Conservation (phyloP, 2,888 invertebrate species). For the Drymonia ruficornis region DNA sequence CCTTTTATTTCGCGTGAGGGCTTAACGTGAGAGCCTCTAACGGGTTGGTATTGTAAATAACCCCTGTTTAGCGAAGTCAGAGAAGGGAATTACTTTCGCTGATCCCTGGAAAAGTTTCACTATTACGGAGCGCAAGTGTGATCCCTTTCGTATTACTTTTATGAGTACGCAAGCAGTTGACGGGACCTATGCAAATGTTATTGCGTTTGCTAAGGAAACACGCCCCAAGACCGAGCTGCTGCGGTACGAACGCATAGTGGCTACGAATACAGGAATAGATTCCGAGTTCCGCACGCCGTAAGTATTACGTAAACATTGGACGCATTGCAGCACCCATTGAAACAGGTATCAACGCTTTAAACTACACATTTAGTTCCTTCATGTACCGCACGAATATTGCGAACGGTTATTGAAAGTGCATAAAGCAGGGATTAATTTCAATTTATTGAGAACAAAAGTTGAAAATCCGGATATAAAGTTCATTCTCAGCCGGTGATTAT, state of each 20-base stretch:
- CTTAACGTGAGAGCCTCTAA: constrained; percentile 44
- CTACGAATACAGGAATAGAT: constrained; percentile 7
- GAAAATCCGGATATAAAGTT: constrained; percentile 44
- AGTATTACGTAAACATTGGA: not conserved
- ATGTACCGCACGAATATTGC: not conserved
- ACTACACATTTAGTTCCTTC: not conserved
- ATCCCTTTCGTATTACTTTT: constrained; percentile 75
- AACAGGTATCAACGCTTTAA: no score
- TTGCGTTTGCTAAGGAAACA: constrained; percentile 67
- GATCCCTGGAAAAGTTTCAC: constrained; percentile 66
- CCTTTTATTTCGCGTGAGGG: constrained; percentile 19
- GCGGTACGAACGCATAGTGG: constrained; percentile 18
- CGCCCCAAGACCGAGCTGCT: constrained; percentile 36
- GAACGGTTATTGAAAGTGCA: not conserved
- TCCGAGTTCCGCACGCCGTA: not conserved
- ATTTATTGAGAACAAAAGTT: constrained; percentile 38
- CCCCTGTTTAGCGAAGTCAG: constrained; percentile 56
- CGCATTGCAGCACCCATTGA: not conserved
- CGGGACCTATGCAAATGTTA: constrained; percentile 78
- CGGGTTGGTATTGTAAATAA: constrained; percentile 55
- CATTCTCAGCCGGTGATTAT: constrained; percentile 47
- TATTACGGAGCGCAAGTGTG: constrained; percentile 66
- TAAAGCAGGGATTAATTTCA: constrained; percentile 24
- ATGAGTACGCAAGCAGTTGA: constrained; percentile 69
- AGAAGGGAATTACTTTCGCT: constrained; percentile 66